phyloP scores from a whole-genome alignment of 1,140 invertebrate genomes.

The Bicyclus anynana region DNA sequence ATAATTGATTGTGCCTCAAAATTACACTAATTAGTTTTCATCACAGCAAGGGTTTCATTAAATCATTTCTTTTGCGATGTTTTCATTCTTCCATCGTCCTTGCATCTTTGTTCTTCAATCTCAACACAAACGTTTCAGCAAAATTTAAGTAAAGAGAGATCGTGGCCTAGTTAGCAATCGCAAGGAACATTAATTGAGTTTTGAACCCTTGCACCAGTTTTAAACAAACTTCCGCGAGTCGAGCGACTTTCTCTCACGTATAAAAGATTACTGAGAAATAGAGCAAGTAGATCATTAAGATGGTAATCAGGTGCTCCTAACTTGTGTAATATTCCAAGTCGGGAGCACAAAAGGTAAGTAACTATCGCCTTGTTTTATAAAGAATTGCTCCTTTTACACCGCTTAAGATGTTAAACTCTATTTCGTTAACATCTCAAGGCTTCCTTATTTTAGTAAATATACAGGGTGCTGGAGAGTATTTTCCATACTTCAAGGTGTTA shows the following conservation, averaged over 20 bases:
- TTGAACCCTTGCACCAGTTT: slow-evolving; percentile 8
- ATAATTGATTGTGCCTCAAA: no score
- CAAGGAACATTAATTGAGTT: slow-evolving; percentile 4
- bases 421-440: no score
- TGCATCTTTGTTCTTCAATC: no score
- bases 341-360: slow-evolving; percentile 8
- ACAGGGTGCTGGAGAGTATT: no score
- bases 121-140: not conserved
- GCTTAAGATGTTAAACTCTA: no score
- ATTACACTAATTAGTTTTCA: no score
- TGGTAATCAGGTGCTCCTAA: slow-evolving; percentile 18
- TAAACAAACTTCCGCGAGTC: slow-evolving; percentile 1
- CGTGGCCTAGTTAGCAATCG: not conserved
- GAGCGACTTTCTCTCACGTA: slow-evolving; percentile 14
- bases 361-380: not conserved
- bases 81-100: no score
- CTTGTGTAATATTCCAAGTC: slow-evolving; percentile 6
- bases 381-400: not conserved
- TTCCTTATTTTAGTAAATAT: no score
- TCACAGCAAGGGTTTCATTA: no score
- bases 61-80: no score
- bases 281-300: slow-evolving; percentile 20
- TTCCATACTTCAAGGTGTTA: no score
- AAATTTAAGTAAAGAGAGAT: not conserved
- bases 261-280: slow-evolving; percentile 16